A percentile compares a stretch with the other conserved stretches of the same genome.
Evolutionary conservation across 2,888 invertebrate species (phyloP).

Genomic region (Chalcis sispes): DNA sequence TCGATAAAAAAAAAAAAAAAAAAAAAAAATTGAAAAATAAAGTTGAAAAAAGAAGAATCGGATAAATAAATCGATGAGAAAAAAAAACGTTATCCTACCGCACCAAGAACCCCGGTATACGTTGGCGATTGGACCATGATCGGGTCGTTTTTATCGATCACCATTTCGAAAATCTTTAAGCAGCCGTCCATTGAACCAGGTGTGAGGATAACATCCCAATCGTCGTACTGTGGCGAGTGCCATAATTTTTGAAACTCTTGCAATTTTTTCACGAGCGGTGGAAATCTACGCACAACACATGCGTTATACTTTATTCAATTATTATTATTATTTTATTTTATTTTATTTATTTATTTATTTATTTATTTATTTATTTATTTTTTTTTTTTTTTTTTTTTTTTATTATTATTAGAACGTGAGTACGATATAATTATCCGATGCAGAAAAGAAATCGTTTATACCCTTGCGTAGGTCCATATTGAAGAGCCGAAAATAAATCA

Average conservation of each 20-base stretch:
- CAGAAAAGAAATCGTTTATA: constrained; percentile 71
- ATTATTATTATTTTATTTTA: too few species aligned
- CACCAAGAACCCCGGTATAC: constrained; percentile 81
- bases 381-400: background rate
- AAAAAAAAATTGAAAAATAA: too few species aligned
- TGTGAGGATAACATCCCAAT: constrained; percentile 81
- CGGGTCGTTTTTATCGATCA: constrained; percentile 82
- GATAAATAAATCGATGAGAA: background rate
- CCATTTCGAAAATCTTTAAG: constrained; percentile 83
- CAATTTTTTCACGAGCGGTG: constrained; percentile 79
- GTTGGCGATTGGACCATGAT: constrained; percentile 83
- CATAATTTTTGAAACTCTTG: constrained; percentile 80
- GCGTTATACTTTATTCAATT: too few species aligned
- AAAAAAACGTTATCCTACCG: background rate
- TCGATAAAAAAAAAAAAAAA: background rate
- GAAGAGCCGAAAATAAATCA: constrained; percentile 82
- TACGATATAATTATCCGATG: too few species aligned
- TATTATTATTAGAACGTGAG: too few species aligned
- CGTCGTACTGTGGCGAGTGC: constrained; percentile 80
- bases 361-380: background rate
- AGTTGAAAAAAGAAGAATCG: background rate
- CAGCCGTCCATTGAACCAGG: constrained; percentile 87
- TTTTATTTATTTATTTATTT: too few species aligned
- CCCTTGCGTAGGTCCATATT: constrained; percentile 87
- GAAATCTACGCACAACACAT: constrained; percentile 78